A percentile compares a stretch with the other conserved stretches of the same genome.
Conservation (phyloP, 2,888 invertebrate genomes). For the Clunio marinus region DNA sequence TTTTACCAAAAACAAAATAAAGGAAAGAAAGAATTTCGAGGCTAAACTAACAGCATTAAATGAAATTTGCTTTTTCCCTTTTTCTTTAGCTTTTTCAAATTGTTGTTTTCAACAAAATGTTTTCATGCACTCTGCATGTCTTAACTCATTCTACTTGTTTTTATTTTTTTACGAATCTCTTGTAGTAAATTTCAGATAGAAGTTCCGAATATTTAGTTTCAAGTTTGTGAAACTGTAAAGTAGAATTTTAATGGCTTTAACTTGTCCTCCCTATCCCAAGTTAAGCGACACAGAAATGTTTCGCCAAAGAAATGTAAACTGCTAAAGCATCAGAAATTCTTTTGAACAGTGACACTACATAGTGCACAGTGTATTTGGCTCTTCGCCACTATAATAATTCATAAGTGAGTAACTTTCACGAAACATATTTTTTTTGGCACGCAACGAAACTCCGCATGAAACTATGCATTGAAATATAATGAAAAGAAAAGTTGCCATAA, state of each 20-base stretch:
- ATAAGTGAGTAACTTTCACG: neutral
- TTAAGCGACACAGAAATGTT: conserved; percentile 17
- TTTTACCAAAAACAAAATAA: neutral
- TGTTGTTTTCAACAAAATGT: conserved; percentile 19
- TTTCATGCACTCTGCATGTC: conserved; percentile 23
- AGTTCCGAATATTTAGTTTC: too few species aligned
- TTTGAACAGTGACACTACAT: neutral
- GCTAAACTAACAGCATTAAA: conserved; percentile 3
- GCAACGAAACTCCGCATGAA: neutral
- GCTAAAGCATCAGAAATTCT: conserved; percentile 13
- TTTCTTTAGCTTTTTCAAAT: neutral
- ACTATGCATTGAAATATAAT: neutral
- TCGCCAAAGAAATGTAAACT: conserved; percentile 11
- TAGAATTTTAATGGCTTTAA: conserved; percentile 19
- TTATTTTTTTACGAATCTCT: neutral
- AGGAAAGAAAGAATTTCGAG: conserved; percentile 7
- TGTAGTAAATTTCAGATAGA: too few species aligned
- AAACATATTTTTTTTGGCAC: conserved; percentile 22
- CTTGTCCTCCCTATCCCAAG: conserved; percentile 9
- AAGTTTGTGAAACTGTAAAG: too few species aligned
- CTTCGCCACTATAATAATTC: conserved; percentile 3
- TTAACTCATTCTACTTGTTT: neutral
- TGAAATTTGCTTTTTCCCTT: conserved; percentile 11
- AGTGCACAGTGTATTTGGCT: conserved; percentile 12
- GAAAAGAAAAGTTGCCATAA: conserved; percentile 31